phyloP scores from a whole-genome alignment of 2,888 invertebrate species.

The Scaptomyza parva region DNA sequence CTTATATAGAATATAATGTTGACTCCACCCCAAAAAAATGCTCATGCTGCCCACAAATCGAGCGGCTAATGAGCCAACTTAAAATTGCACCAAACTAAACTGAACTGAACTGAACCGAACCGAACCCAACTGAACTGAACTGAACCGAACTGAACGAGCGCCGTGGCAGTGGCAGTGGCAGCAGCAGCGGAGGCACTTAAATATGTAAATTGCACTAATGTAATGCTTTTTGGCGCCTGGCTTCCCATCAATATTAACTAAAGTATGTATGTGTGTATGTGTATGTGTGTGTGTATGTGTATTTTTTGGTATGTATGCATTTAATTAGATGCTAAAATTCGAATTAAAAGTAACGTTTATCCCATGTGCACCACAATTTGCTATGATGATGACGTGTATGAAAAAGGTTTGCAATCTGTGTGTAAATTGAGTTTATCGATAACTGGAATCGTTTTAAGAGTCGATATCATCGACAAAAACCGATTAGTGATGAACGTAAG shows the following conservation, averaged over 20 bases:
- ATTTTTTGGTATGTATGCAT: neutral
- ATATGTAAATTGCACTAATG: slow-evolving; percentile 6
- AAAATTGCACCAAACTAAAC: neutral
- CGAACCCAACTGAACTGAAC: neutral
- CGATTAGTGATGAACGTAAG: neutral
- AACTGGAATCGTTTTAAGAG: neutral
- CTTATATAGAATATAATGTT: neutral
- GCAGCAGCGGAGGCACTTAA: neutral
- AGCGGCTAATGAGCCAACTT: slow-evolving; percentile 3
- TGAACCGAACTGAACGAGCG: no score
- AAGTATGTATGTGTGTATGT: neutral
- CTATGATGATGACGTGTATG: neutral
- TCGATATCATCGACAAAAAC: neutral
- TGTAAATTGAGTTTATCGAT: neutral
- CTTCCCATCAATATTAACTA: neutral
- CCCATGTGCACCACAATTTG: neutral
- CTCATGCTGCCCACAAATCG: slow-evolving; percentile 5
- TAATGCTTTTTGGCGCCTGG: neutral
- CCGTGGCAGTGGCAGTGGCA: no score
- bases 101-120: neutral
- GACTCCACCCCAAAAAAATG: neutral
- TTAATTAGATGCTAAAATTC: neutral
- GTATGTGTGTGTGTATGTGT: neutral
- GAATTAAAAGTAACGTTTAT: neutral
- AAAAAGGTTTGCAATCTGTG: neutral